A percentile compares a stretch with the other conserved stretches of the same genome.
Conservation (phyloP, 2,888 invertebrate genomes). For the Drosophila helvetica region DNA sequence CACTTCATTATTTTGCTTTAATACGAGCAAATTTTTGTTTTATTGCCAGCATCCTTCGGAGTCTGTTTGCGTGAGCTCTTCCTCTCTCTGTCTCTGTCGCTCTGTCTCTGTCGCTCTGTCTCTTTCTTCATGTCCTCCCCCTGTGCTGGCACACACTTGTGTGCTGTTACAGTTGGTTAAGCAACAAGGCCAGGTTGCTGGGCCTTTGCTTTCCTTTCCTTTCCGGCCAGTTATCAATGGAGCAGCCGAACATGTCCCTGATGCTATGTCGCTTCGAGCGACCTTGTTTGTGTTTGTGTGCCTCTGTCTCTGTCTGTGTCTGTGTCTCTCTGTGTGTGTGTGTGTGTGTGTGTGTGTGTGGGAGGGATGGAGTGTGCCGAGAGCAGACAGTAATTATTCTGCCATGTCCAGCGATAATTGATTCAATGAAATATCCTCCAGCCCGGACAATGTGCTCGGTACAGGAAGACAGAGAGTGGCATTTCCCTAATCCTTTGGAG, state of each 20-base stretch:
- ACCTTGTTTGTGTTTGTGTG: constrained; percentile 56
- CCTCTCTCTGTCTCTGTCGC: constrained; percentile 8
- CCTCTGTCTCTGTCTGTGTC: constrained; percentile 23
- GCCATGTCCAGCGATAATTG: constrained; percentile 80
- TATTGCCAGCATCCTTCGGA: constrained; percentile 64
- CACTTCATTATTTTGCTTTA: constrained; percentile 80
- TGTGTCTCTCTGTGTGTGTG: constrained; percentile 8
- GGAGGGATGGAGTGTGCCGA: constrained; percentile 37
- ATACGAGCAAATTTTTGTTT: constrained; percentile 76
- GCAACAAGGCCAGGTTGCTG: constrained; percentile 73
- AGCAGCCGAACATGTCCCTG: constrained; percentile 45
- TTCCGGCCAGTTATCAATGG: constrained; percentile 40
- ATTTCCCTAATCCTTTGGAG: not conserved
- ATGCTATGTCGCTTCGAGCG: constrained; percentile 55
- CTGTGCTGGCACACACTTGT: constrained; percentile 40
- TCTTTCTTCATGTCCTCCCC: constrained; percentile 22
- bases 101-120: constrained; percentile 7
- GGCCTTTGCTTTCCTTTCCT: constrained; percentile 35
- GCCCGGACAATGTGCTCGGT: constrained; percentile 37
- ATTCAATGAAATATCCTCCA: constrained; percentile 72
- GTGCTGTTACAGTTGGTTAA: constrained; percentile 68
- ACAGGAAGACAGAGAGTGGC: not conserved
- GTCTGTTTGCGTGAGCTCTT: constrained; percentile 54
- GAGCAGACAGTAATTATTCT: constrained; percentile 79
- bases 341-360: not conserved